Base-by-base conservation (phyloP, 64 coral and sea anemone species). In the Acropora tenuis region DNA sequence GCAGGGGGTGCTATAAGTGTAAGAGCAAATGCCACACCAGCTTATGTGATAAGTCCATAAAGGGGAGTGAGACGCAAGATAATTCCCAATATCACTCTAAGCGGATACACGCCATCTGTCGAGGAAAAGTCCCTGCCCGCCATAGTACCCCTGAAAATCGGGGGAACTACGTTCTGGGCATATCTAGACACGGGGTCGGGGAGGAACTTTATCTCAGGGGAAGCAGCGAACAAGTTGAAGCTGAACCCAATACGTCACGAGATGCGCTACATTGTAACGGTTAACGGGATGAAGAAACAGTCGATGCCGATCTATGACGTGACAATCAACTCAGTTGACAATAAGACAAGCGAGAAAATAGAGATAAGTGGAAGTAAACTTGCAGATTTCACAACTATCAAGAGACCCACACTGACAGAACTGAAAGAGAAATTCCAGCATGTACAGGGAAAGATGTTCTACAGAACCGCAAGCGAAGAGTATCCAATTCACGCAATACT, bases 341-440 rank as follows among this genome's bases (percentile, higher is more conserved):
- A 58, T 61, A 76, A 57, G 1, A 43, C 74, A 84, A 61, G 50
- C 9, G 87, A 94, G 16, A 84, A 13, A 40, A 76, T 89, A 5
- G 87, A 90, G 13, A n/a, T 90, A 11, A 67, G 87, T 9, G 87
- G 92, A 90, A 78, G 78, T 48, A 77, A 83, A 63, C 65, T 90
- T 43, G 19, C 92, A 1, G 80, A 86, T 80, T 94, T 85, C n/a
- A 77, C 87, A 2, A 89, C 86, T 20, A 67, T 90, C 11, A 94
- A 77, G 12, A 42, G 80, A 67, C 92, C 80, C 41, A 68, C 79
- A 6, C 19, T 94, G 18, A 57, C 16, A 12, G 78, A 94, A 61
- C 17, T 94, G 11, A 94, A 94, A 45, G 50, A 76, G 52, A 93
- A 94, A 43, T 90, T 84, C 48, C 40, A 69, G 55, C 92, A 89